These are phyloP conservation scores for Cantharis lateralis DNA, from an alignment of 2,888 invertebrate genomes.

Conservation along the genomic window DNA sequence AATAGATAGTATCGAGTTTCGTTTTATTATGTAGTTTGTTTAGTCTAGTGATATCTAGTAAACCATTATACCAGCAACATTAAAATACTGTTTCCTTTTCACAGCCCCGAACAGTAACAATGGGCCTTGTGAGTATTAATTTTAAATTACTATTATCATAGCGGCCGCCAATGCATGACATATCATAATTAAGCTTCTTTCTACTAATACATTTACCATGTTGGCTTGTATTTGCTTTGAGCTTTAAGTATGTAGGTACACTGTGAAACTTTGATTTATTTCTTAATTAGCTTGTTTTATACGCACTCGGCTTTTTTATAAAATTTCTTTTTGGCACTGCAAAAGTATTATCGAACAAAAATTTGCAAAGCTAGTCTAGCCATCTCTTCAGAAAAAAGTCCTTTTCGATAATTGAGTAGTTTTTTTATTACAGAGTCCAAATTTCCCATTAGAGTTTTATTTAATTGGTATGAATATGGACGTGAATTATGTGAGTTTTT, in stretches of 20 bases:
- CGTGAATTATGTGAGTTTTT: too few relatives aligned
- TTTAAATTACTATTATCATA: slow-evolving; percentile 36
- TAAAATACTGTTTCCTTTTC: slow-evolving; percentile 58
- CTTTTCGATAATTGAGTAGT: too few relatives aligned
- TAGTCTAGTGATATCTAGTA: slow-evolving; percentile 9
- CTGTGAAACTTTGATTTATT: not conserved
- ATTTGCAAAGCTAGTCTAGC: too few relatives aligned
- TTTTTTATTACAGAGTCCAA: too few relatives aligned
- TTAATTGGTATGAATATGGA: too few relatives aligned
- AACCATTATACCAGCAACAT: slow-evolving; percentile 8
- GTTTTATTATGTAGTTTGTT: not conserved
- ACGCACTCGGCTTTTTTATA: not conserved
- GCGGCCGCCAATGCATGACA: slow-evolving; percentile 11
- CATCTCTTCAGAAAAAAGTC: too few relatives aligned
- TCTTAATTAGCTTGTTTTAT: not conserved
- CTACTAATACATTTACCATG: not conserved
- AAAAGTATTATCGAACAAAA: too few relatives aligned
- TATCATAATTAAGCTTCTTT: slow-evolving; percentile 1
- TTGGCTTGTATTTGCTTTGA: not conserved
- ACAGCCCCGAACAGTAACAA: slow-evolving; percentile 86
- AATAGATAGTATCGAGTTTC: not conserved
- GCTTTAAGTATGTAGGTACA: not conserved
- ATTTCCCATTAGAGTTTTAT: too few relatives aligned
- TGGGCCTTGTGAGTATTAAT: slow-evolving; percentile 83
- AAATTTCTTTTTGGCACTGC: not conserved